Conservation (phyloP, 2,113 vertebrate genomes). For the Ptilonorhynchus violaceus region DNA sequence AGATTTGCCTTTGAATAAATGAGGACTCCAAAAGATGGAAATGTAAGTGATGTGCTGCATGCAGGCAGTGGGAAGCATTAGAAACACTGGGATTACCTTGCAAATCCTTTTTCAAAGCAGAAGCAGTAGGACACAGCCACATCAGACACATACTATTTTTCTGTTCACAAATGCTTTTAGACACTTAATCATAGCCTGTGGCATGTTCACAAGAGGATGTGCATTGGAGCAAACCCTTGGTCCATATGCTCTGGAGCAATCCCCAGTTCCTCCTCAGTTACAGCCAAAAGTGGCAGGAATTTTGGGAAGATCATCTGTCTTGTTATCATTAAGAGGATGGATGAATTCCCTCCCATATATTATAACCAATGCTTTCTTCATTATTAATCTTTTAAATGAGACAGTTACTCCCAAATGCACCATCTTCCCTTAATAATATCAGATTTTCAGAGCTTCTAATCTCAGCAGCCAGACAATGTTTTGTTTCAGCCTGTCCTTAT, state of each 20-base stretch:
- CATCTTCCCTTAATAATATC: not conserved
- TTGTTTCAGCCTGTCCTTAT: conserved; percentile 3
- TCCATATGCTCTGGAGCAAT: conserved; percentile 37
- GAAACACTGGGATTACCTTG: not conserved
- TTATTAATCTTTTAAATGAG: not conserved
- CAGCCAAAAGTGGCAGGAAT: conserved; percentile 11
- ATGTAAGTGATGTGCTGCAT: not conserved
- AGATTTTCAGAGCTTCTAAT: not conserved
- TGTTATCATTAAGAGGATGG: not conserved
- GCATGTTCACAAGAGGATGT: not conserved
- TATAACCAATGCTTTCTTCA: not conserved
- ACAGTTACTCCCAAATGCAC: not conserved
- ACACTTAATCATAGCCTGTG: not conserved
- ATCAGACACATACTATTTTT: not conserved
- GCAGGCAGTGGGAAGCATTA: not conserved
- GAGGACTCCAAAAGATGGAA: not conserved
- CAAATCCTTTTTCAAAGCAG: conserved; percentile 19
- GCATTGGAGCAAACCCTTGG: not conserved
- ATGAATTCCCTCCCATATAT: not conserved
- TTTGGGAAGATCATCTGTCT: not conserved
- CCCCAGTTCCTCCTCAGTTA: not conserved
- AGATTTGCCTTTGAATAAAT: not conserved
- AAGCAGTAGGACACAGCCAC: not conserved
- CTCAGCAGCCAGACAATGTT: not conserved
- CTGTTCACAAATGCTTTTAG: not conserved